These are phyloP conservation scores for Argyrosomus regius DNA, from an alignment of 2,797 vertebrate genomes.

Conservation along the genomic window DNA sequence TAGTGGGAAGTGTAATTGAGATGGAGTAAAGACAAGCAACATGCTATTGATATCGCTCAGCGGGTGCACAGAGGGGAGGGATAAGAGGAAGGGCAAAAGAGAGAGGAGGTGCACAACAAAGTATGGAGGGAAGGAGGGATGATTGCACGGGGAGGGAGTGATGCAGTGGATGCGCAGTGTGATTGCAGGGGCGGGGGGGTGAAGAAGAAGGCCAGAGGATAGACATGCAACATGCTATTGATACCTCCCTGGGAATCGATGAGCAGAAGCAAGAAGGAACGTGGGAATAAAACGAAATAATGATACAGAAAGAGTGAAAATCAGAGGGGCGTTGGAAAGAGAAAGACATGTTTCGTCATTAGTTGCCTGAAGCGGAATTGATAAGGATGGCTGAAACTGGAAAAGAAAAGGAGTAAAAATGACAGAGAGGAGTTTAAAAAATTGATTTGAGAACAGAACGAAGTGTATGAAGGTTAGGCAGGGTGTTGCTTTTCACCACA, in stretches of 20 bases:
- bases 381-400: background rate
- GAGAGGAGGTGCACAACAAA: slow-evolving; percentile 22
- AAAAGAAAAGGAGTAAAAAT: background rate
- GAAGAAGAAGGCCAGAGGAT: slow-evolving; percentile 16
- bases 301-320: background rate
- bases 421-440: slow-evolving; percentile 7
- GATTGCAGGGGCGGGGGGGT: slow-evolving; percentile 6
- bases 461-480: slow-evolving; percentile 4
- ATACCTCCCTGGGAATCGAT: slow-evolving; percentile 3
- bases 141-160: background rate
- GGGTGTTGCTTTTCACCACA: slow-evolving; percentile 21
- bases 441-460: slow-evolving; percentile 22
- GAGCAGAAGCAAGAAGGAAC: background rate
- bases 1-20: slow-evolving; percentile 46
- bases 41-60: slow-evolving; percentile 31
- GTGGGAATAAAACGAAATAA: background rate
- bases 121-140: slow-evolving; percentile 1
- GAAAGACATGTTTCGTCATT: background rate
- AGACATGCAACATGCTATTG: slow-evolving; percentile 3
- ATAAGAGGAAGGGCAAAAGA: background rate
- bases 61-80: slow-evolving; percentile 20
- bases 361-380: background rate
- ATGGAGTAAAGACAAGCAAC: slow-evolving; percentile 50
- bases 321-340: slow-evolving; percentile 4
- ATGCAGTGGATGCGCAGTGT: slow-evolving; percentile 18